Base-by-base conservation (phyloP, 2,888 invertebrate genomes). In the Mythimna lalbum region DNA sequence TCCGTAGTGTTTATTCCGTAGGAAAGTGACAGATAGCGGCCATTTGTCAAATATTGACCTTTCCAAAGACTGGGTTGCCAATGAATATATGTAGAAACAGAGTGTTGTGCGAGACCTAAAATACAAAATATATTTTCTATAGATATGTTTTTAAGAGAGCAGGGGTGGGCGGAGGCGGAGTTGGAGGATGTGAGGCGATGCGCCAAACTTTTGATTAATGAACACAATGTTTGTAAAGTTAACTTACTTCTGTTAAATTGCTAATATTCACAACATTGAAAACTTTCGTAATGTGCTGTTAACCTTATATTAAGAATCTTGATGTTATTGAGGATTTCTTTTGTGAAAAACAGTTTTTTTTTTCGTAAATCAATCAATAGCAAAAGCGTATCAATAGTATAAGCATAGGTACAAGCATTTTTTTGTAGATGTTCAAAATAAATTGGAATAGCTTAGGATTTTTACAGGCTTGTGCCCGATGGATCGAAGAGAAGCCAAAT, bases 181-280 rank as follows among this genome's bases (percentile, higher is more conserved):
- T 89, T 89, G 91, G 91, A 93, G 93, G 92, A 92, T 92, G 92
- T 90, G 92, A 92, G 92, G 90, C 89, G 91, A 92, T 94, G 95
- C 94, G 95, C 94, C 93, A 95, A 96, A 96, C 94, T 96, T 96
- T 95, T 96, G 96, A 96, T 95, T 95, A 96, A 96, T 96, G 95
- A 95, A 94, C 90, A 91, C 90, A 92, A 93, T 93, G 93, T 93
- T 94, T 92, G 91, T 91, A 91, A 94, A 95, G 95, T 94, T 92
- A 93, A 93, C 92, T 93, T 93, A 90, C 90, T 93, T 92, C 87
- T 87, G 89, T 89, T 91, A 91, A 92, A 93, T 92, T 91, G 88
- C 89, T 93, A 93, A 93, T 93, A 93, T 93, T 92, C 92, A 93
- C 90, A 91, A 92, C 92, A 92, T 88, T 90, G 89, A 86, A 87